These are phyloP conservation scores for Byasa hedistus DNA, from an alignment of 2,888 invertebrate genomes.

Conservation along the genomic window DNA sequence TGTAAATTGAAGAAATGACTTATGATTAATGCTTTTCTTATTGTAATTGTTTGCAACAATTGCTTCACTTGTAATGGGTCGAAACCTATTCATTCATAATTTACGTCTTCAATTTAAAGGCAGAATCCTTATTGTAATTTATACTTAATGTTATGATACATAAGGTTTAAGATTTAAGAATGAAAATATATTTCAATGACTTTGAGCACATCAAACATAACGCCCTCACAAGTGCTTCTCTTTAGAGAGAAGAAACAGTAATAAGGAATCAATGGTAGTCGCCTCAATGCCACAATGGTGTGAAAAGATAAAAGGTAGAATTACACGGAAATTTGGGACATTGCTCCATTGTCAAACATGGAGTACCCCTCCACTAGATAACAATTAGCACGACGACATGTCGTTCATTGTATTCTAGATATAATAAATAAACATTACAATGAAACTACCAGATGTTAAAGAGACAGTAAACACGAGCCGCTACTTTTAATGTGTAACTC, in stretches of 20 bases:
- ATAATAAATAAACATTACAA: slow-evolving; percentile 74
- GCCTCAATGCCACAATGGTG: slow-evolving; percentile 67
- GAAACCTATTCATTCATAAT: slow-evolving; percentile 70
- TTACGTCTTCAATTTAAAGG: slow-evolving; percentile 43
- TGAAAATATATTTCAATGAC: slow-evolving; percentile 33
- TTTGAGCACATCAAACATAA: slow-evolving; percentile 61
- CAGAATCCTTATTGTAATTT: slow-evolving; percentile 11
- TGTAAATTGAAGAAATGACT: no score
- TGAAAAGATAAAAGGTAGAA: slow-evolving; percentile 70
- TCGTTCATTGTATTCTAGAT: slow-evolving; percentile 57
- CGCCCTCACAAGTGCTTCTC: slow-evolving; percentile 60
- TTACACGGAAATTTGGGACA: slow-evolving; percentile 76
- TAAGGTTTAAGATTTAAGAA: slow-evolving; percentile 22
- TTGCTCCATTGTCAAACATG: slow-evolving; percentile 64
- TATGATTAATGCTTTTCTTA: background rate
- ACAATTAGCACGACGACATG: slow-evolving; percentile 74
- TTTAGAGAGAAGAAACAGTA: slow-evolving; percentile 67
- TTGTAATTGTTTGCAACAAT: slow-evolving; percentile 34
- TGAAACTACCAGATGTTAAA: slow-evolving; percentile 65
- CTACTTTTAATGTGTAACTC: slow-evolving; percentile 44
- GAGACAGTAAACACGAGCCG: slow-evolving; percentile 40
- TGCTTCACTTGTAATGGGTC: slow-evolving; percentile 68
- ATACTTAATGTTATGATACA: background rate
- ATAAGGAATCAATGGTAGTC: slow-evolving; percentile 71
- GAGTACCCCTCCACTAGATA: slow-evolving; percentile 57